Base-by-base conservation (phyloP, 2,797 vertebrate species). In the Epinephelus malabaricus region DNA sequence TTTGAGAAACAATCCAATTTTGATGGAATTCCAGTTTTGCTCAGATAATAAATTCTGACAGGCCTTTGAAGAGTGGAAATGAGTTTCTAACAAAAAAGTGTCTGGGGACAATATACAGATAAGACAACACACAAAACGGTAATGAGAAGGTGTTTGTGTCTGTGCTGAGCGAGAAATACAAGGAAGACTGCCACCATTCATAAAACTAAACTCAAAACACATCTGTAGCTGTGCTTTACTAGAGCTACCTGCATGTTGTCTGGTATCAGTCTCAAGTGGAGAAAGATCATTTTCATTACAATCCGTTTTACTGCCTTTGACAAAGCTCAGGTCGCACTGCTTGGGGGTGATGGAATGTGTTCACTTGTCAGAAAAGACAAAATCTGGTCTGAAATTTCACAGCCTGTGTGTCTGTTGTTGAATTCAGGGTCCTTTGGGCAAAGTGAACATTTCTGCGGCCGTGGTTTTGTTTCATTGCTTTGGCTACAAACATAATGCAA, bases 381-480 rank as follows among this genome's bases (percentile, higher is more conserved):
- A 86, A 78, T 77, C 70, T 34, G 40, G 51, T 81, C 63, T 78
- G 81, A 92, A 75, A 86, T 84, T 75, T 89, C 74, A 72, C 82
- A 86, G 82, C 64, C 46, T 3, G 59, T 49, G 73, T 70, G 72
- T 86, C 76, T 86, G 80, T 81, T 87, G 80, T 83, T 86, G 49
- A 74, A 69, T 73, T 78, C 71, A 56, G 40, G 51, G 72, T 89
- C 88, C 89, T 87, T 50, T 78, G 90, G 92, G 88, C 75, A 76
- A 85, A 87, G 79, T 55, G 64, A 84, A 85, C 82, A 85, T 92
- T 91, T 93, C 86, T 90, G 84, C 68, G 81, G 90, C 88, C 78
- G 81, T 69, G 86, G 89, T 82, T 92, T 92, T 84, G 88, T 94
- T 94, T 94, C 92, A 85, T 85, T 91, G 89, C 92, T 90, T 90